A percentile compares a stretch with the other conserved stretches of the same genome.
These are phyloP conservation scores for Callorhinus ursinus DNA, from an alignment of 2,113 vertebrate genomes.

Conservation along the genomic window DNA sequence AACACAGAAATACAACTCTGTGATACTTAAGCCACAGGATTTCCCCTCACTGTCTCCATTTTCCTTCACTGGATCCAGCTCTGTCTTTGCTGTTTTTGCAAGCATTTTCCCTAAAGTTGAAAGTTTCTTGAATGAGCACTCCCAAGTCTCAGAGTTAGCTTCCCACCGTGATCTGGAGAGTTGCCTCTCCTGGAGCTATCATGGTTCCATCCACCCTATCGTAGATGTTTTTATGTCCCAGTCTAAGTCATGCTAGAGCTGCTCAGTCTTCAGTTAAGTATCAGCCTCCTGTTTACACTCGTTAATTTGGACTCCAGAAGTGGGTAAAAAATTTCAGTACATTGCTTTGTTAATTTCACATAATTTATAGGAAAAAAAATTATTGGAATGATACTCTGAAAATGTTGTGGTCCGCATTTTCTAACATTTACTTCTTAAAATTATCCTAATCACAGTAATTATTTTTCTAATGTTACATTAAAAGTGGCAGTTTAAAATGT, in stretches of 20 bases:
- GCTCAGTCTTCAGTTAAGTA: not conserved
- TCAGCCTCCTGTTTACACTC: not conserved
- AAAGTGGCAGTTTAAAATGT: conserved; percentile 70
- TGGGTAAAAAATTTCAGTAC: conserved; percentile 43
- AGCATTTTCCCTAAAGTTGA: not conserved
- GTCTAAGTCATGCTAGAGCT: not conserved
- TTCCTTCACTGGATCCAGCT: not conserved
- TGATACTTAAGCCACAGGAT: not conserved
- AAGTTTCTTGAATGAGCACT: not conserved
- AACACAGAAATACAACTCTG: not conserved
- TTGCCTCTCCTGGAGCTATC: not conserved
- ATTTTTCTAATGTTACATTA: conserved; percentile 69
- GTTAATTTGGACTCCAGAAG: not conserved
- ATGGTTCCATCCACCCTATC: not conserved
- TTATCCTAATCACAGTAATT: conserved; percentile 73
- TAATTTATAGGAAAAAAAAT: conserved; percentile 23
- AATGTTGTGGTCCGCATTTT: conserved; percentile 67
- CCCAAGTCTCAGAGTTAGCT: not conserved
- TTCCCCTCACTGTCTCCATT: not conserved
- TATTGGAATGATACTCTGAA: conserved; percentile 47
- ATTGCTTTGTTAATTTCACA: conserved; percentile 34
- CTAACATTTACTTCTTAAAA: conserved; percentile 72
- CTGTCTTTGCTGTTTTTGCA: not conserved
- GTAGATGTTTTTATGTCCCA: not conserved
- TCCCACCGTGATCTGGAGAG: not conserved